Conservation (phyloP, 2,888 invertebrate genomes). For the Nomada goodeniana region DNA sequence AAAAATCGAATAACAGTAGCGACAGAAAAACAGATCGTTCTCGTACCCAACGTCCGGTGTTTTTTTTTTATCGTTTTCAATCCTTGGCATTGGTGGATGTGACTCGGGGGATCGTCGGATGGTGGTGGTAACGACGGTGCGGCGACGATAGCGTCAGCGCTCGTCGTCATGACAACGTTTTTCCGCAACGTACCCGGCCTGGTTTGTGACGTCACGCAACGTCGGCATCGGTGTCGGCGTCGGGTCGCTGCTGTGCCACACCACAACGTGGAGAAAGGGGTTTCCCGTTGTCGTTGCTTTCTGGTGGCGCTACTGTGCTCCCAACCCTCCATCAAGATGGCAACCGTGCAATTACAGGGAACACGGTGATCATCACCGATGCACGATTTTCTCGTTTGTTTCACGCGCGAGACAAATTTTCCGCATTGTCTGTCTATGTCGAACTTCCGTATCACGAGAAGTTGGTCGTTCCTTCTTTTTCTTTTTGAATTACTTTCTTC, state of each 20-base stretch:
- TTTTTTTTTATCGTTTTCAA: slow-evolving; percentile 46
- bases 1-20: neutral
- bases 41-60: neutral
- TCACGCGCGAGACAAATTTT: neutral
- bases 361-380: slow-evolving; percentile 15
- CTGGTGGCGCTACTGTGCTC: slow-evolving; percentile 64
- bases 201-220: slow-evolving; percentile 81
- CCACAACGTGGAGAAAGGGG: slow-evolving; percentile 53
- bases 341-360: slow-evolving; percentile 58
- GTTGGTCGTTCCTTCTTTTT: neutral
- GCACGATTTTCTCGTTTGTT: neutral
- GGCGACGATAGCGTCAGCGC: slow-evolving; percentile 73
- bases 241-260: slow-evolving; percentile 57
- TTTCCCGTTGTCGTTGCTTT: slow-evolving; percentile 52
- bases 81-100: slow-evolving; percentile 68
- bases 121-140: slow-evolving; percentile 56
- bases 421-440: neutral
- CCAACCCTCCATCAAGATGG: slow-evolving; percentile 62
- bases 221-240: slow-evolving; percentile 72
- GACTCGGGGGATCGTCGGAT: slow-evolving; percentile 30
- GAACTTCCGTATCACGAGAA: neutral
- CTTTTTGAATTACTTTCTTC: no score
- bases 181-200: slow-evolving; percentile 83
- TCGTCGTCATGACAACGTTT: slow-evolving; percentile 82
- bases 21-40: slow-evolving; percentile 22